Conservation (phyloP, 2,113 vertebrate genomes). For the Pholis gunnellus region DNA sequence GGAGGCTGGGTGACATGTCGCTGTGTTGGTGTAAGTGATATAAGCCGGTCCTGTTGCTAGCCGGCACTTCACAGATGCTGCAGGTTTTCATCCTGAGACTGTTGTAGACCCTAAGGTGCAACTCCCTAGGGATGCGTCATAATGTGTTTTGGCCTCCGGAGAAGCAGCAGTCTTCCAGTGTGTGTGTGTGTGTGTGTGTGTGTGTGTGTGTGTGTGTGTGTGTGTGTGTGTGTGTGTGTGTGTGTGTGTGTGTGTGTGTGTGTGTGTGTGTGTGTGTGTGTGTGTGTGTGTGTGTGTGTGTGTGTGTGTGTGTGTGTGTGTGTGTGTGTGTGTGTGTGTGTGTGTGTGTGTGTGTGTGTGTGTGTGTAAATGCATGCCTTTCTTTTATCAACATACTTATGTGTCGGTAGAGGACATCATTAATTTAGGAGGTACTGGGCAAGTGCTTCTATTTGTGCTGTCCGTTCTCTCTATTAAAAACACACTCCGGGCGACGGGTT, state of each 20-base stretch:
- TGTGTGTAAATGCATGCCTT: constrained; percentile 23
- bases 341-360: constrained; percentile 14
- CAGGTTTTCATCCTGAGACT: constrained; percentile 44
- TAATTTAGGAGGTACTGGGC: constrained; percentile 62
- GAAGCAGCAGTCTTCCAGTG: constrained; percentile 24
- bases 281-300: constrained; percentile 21
- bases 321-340: constrained; percentile 20
- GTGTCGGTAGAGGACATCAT: constrained; percentile 54
- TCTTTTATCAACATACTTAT: constrained; percentile 31
- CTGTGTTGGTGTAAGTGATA: constrained; percentile 42
- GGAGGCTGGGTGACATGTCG: constrained; percentile 23
- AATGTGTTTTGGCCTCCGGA: constrained; percentile 41
- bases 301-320: constrained; percentile 21
- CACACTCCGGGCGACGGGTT: not conserved
- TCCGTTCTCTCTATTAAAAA: constrained; percentile 29
- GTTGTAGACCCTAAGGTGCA: constrained; percentile 9
- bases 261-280: constrained; percentile 17
- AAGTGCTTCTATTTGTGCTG: constrained; percentile 61
- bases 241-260: not conserved
- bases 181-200: constrained; percentile 27
- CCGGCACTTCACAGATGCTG: constrained; percentile 48
- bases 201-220: not conserved
- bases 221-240: not conserved
- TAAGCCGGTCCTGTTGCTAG: constrained; percentile 35
- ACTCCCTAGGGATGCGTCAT: constrained; percentile 37